phyloP scores from a whole-genome alignment of 2,888 invertebrate genomes.

The Pristionchus mayeri region DNA sequence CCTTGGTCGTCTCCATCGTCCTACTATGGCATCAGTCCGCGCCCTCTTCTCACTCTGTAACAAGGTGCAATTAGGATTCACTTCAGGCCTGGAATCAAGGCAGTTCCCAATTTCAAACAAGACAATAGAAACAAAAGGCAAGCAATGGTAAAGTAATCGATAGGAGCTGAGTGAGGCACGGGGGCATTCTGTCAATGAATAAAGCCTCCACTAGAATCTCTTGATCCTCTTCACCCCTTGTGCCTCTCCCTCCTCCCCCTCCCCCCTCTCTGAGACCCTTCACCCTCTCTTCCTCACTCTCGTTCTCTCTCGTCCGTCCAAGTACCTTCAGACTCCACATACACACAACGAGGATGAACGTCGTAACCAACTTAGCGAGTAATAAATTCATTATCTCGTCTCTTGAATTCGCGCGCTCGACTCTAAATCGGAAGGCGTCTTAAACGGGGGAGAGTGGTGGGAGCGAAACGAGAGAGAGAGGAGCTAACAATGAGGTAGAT shows the following conservation, averaged over 20 bases:
- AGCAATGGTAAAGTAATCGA: background rate
- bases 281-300: constrained; percentile 30
- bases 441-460: background rate
- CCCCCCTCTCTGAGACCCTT: constrained; percentile 41
- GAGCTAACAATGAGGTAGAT: constrained; percentile 14
- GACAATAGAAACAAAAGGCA: too few species aligned
- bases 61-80: too few species aligned
- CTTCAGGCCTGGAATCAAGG: too few species aligned
- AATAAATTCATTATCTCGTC: constrained; percentile 1
- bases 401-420: background rate
- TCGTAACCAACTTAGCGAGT: constrained; percentile 11
- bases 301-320: constrained; percentile 31
- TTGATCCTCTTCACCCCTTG: constrained; percentile 46
- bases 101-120: too few species aligned
- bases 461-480: background rate
- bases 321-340: constrained; percentile 18
- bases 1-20: background rate
- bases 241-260: constrained; percentile 40
- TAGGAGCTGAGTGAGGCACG: background rate
- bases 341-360: constrained; percentile 34
- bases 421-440: background rate
- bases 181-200: constrained; percentile 31
- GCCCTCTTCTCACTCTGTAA: background rate
- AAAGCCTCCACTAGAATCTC: constrained; percentile 37
- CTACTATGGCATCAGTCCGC: background rate